Conservation (phyloP, 2,113 vertebrate genomes). For the Amblyornis subalaris region DNA sequence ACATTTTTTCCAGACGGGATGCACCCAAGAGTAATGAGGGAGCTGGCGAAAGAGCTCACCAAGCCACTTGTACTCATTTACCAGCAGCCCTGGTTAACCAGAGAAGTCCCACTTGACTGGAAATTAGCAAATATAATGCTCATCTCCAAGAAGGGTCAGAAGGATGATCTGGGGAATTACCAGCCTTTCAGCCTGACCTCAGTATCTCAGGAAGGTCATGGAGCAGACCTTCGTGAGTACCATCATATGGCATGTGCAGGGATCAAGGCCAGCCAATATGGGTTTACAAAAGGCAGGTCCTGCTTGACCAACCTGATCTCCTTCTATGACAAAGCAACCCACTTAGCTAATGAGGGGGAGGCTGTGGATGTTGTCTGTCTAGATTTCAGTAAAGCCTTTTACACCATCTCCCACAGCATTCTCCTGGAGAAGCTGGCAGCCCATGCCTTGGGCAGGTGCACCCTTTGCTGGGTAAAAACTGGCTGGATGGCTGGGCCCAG, state of each 20-base stretch:
- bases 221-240: neutral
- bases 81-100: neutral
- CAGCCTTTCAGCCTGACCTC: neutral
- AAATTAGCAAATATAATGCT: neutral
- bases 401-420: neutral
- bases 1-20: neutral
- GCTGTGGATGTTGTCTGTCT: neutral
- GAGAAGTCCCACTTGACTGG: neutral
- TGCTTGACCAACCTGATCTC: neutral
- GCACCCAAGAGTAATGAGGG: neutral
- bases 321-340: neutral
- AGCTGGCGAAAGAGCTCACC: neutral
- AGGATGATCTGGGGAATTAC: neutral
- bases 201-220: neutral
- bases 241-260: neutral
- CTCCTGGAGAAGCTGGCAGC: neutral
- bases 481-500: neutral
- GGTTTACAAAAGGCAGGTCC: accelerated
- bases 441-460: neutral
- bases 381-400: neutral
- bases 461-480: neutral
- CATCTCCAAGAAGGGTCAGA: neutral
- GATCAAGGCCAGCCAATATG: neutral
- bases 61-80: neutral
- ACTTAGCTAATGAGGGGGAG: too few relatives aligned